Base-by-base conservation (phyloP, 2,113 vertebrate species). In the Ardeotis arabs region DNA sequence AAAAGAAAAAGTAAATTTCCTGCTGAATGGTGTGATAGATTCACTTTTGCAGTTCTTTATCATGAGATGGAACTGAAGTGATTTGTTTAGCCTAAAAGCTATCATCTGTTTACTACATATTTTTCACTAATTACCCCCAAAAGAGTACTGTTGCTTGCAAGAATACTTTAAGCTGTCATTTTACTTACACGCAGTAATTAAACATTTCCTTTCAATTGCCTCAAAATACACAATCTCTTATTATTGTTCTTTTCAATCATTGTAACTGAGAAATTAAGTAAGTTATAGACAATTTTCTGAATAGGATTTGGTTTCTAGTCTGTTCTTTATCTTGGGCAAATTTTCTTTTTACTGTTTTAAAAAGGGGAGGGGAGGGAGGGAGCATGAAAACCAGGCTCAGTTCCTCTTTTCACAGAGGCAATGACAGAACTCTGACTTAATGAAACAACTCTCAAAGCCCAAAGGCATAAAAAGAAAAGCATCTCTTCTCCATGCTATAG, bases 241-340 rank as follows among this genome's bases (percentile, higher is more conserved):
- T 66, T 95, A 87, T 84, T 92, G 84, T 93, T 96, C 53, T 89
- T 91, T 96, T 87, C 69, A 89, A 76, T 95, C 94, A 82, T 15
- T 49, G 55, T 83, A 95, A 92, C 70, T 78, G 86, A 94, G 79
- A 95, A 95, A 97, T 95, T 91, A 95, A 95, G 90, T 94, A 93
- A 91, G 70, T 96, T 91, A 93, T 17, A 83, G 52, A 60, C 56
- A 87, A 50, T 91, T 77, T 93, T 89, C 70, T 94, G 55, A 96
- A 92, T 50, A 66, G 37, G 50, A 81, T 94, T 92, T 91, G 13
- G 76, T 74, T 91, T 55, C 66, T 72, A 47, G 17, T 58, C 12
- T 45, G 8, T 45, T 84, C n/a, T 76, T 88, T 87, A 84, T 87
- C 39, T 68, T 39, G 50, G 7, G 3, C 6, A 94, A 68, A 77